phyloP scores from a whole-genome alignment of 2,797 vertebrate species.

The Galagoides demidoff region DNA sequence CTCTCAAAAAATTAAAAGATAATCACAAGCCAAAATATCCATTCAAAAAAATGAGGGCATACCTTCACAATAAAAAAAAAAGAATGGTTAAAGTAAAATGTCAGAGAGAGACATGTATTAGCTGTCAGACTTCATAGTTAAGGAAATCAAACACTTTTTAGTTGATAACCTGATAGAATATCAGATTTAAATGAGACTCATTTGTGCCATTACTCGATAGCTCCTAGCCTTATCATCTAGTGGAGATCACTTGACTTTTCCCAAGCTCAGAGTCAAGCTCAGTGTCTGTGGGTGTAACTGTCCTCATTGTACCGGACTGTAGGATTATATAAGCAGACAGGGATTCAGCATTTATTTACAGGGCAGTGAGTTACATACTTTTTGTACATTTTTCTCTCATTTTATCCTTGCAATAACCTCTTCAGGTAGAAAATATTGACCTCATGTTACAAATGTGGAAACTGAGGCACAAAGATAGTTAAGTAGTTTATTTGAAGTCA shows the following conservation, averaged over 20 bases:
- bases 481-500: neutral
- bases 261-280: neutral
- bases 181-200: neutral
- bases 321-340: neutral
- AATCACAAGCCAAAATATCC: too few relatives aligned
- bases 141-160: too few relatives aligned
- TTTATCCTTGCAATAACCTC: neutral
- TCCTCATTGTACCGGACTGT: neutral
- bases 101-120: too few relatives aligned
- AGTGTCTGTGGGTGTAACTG: neutral
- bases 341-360: neutral
- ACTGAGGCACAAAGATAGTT: neutral
- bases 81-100: too few relatives aligned
- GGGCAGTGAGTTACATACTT: neutral
- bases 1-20: too few relatives aligned
- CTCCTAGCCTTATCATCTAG: neutral
- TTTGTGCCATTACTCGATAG: neutral
- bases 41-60: too few relatives aligned
- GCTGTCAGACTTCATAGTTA: too few relatives aligned
- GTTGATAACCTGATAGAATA: neutral
- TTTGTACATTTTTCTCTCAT: neutral
- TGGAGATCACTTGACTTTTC: neutral
- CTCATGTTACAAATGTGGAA: neutral
- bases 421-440: neutral
- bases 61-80: too few relatives aligned